Evolutionary conservation across 2,113 vertebrate species (phyloP).

Genomic region (Turdus rufiventris): DNA sequence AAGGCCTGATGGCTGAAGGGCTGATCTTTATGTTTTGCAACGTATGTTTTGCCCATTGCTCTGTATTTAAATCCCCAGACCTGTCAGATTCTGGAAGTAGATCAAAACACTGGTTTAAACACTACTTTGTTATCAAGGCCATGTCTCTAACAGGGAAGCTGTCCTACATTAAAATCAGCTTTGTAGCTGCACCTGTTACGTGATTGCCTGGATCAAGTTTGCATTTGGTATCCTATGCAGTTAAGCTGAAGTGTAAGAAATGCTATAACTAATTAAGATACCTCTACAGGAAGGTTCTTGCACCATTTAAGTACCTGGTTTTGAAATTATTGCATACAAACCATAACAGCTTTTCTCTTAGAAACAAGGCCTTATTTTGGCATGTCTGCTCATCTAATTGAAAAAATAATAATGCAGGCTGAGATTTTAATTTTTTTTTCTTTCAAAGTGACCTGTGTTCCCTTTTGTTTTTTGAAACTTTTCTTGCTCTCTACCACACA

Average conservation of each 20-base stretch:
- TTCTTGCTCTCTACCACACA: constrained; percentile 19
- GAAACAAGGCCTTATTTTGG: constrained; percentile 54
- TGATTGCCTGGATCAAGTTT: neutral
- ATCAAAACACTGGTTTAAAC: constrained; percentile 51
- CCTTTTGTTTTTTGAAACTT: constrained; percentile 29
- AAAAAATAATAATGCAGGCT: constrained; percentile 62
- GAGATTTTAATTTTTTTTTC: neutral
- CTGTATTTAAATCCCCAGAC: constrained; percentile 9
- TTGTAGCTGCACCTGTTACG: neutral
- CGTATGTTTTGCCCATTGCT: constrained; percentile 1
- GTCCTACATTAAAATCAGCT: neutral
- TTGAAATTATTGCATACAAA: neutral
- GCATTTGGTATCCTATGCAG: neutral
- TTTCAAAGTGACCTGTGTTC: constrained; percentile 37
- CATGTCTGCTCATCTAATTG: constrained; percentile 53
- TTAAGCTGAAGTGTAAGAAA: neutral
- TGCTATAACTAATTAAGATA: neutral
- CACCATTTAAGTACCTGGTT: neutral
- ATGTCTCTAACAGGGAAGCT: constrained; percentile 44
- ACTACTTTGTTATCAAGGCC: constrained; percentile 46
- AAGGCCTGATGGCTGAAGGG: constrained; percentile 62
- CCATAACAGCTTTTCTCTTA: constrained; percentile 13
- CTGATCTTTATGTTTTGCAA: constrained; percentile 53
- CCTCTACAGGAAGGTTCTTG: constrained; percentile 11
- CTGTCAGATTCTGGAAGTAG: constrained; percentile 24